Conservation (phyloP, 1,140 invertebrate species). For the Idris sp. region DNA sequence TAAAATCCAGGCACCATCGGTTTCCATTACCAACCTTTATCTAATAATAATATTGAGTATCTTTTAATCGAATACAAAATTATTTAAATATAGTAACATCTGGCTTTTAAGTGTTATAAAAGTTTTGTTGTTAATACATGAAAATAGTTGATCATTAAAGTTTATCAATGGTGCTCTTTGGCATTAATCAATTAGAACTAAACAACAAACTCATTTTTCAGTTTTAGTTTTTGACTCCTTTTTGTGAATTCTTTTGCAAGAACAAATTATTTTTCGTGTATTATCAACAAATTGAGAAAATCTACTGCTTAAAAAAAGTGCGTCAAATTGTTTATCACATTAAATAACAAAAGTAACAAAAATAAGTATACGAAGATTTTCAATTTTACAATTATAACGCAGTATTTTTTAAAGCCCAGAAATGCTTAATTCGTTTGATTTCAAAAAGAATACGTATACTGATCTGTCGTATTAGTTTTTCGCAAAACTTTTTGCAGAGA, state of each 20-base stretch:
- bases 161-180: conserved; percentile 21
- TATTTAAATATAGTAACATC: background rate
- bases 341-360: too few species aligned
- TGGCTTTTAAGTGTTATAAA: background rate
- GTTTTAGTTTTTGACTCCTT: background rate
- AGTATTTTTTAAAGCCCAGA: too few species aligned
- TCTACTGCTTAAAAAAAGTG: too few species aligned
- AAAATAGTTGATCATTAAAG: background rate
- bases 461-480: conserved; percentile 69
- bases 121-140: conserved; percentile 25
- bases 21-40: conserved; percentile 30
- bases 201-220: too few species aligned
- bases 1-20: conserved; percentile 54
- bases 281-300: conserved; percentile 16
- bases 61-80: conserved; percentile 10
- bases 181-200: background rate
- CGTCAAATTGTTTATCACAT: too few species aligned
- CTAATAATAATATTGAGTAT: conserved; percentile 26
- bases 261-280: conserved; percentile 2
- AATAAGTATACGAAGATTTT: too few species aligned
- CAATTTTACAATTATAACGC: too few species aligned
- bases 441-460: conserved; percentile 69
- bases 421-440: too few species aligned
- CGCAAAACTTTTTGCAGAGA: conserved; percentile 74
- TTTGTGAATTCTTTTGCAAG: background rate